Evolutionary conservation across 2,113 vertebrate species (phyloP).

Genomic region (Callospermophilus lateralis): DNA sequence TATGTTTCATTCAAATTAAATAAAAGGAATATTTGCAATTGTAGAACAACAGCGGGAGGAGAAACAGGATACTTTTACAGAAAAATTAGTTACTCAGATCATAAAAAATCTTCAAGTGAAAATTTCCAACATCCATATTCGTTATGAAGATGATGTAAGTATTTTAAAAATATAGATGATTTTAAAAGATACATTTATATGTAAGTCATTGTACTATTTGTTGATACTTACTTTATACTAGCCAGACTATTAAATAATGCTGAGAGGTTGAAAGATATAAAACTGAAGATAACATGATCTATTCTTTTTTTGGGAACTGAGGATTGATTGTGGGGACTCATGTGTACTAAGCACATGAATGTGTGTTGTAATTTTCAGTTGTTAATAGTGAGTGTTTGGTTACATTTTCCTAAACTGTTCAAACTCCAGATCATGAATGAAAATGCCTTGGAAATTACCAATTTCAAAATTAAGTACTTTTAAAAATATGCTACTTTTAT

Average conservation of each 20-base stretch:
- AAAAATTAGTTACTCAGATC: constrained; percentile 98
- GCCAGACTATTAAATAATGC: neutral
- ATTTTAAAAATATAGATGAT: constrained; percentile 52
- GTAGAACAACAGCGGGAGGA: constrained; percentile 92
- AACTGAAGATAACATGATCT: neutral
- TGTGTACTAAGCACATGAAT: too few relatives aligned
- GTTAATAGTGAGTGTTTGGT: neutral
- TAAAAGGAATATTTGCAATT: constrained; percentile 74
- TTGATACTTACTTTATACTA: neutral
- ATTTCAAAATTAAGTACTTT: constrained; percentile 48
- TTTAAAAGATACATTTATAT: neutral
- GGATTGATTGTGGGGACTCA: too few relatives aligned
- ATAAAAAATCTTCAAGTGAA: constrained; percentile 99
- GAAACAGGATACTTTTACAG: constrained; percentile 96
- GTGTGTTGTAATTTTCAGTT: constrained; percentile 9
- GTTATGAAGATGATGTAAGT: constrained; percentile 99
- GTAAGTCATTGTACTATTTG: neutral
- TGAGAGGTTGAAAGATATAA: neutral
- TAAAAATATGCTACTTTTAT: neutral
- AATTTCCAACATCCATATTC: constrained; percentile 97
- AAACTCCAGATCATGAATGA: constrained; percentile 12
- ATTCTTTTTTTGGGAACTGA: neutral
- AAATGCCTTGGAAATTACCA: constrained; percentile 2
- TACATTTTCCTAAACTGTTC: constrained; percentile 44
- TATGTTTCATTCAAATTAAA: constrained; percentile 61